A percentile compares a stretch with the other conserved stretches of the same genome.
These are phyloP conservation scores for Styela clava DNA, from an alignment of 23 tunicate genomes.

Conservation along the genomic window DNA sequence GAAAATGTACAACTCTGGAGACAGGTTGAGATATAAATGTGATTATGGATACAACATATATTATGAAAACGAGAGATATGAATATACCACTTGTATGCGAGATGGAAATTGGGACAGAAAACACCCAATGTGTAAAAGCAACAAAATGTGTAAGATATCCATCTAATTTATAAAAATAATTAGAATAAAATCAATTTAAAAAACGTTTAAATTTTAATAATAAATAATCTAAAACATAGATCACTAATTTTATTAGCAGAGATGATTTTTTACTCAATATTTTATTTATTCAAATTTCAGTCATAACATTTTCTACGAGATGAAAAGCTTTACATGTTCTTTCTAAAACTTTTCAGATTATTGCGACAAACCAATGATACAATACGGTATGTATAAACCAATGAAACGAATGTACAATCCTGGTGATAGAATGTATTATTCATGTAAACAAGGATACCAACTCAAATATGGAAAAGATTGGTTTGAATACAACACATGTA, in stretches of 20 bases:
- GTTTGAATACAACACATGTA: constrained; percentile 14
- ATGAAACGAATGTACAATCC: constrained; percentile 14
- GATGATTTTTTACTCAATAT: too few relatives aligned
- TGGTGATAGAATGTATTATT: constrained; percentile 7
- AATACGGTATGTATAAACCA: constrained; percentile 21
- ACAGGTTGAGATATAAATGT: constrained; percentile 14
- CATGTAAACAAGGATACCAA: constrained; percentile 6
- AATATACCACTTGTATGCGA: constrained; percentile 4
- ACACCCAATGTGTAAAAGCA: constrained; percentile 15
- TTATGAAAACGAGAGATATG: constrained; percentile 22
- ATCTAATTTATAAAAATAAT: too few relatives aligned
- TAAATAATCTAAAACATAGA: too few relatives aligned
- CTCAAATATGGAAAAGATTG: constrained; percentile 5
- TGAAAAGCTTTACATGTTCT: neutral
- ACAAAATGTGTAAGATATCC: constrained; percentile 5
- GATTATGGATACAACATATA: constrained; percentile 20
- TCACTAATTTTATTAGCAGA: neutral
- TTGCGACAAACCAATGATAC: constrained; percentile 15
- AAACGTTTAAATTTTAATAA: too few relatives aligned
- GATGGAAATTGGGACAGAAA: constrained; percentile 17
- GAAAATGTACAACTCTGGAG: constrained; percentile 14
- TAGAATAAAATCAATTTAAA: neutral
- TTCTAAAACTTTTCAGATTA: constrained; percentile 9
- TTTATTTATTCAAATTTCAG: too few relatives aligned
- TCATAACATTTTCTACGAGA: neutral